These are phyloP conservation scores for Carduelis carduelis DNA, from an alignment of 2,797 vertebrate genomes.

Conservation along the genomic window DNA sequence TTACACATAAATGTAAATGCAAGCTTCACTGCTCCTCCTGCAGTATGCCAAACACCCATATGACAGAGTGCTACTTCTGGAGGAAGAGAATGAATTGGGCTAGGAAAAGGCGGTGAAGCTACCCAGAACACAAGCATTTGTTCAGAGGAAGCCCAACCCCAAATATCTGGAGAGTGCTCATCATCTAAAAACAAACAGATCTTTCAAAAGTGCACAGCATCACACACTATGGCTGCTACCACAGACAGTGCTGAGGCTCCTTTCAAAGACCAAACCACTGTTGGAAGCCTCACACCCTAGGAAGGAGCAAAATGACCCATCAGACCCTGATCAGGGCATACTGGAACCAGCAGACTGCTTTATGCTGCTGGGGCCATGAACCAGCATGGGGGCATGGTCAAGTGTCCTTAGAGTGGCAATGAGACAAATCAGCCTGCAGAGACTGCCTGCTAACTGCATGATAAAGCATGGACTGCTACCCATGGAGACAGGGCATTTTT, in stretches of 20 bases:
- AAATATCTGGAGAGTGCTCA: neutral
- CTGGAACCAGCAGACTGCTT: neutral
- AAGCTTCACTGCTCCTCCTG: neutral
- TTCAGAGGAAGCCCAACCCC: neutral
- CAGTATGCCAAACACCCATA: neutral
- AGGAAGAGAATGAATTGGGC: neutral
- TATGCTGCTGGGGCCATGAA: neutral
- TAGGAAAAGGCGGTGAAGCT: neutral
- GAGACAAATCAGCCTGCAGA: neutral
- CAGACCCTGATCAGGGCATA: neutral
- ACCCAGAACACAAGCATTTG: neutral
- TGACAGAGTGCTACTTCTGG: neutral
- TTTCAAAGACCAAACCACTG: neutral
- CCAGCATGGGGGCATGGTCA: neutral
- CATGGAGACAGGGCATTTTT: neutral
- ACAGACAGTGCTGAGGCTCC: neutral
- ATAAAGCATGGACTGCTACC: neutral
- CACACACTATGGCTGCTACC: neutral
- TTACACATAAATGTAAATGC: constrained; percentile 30
- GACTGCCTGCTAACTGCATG: neutral
- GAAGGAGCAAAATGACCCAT: neutral
- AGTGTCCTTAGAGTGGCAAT: neutral
- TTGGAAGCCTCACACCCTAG: neutral
- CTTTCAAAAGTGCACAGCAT: neutral
- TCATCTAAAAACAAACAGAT: neutral